Base-by-base conservation (phyloP, 2,113 vertebrate genomes). In the Pristiophorus japonicus region DNA sequence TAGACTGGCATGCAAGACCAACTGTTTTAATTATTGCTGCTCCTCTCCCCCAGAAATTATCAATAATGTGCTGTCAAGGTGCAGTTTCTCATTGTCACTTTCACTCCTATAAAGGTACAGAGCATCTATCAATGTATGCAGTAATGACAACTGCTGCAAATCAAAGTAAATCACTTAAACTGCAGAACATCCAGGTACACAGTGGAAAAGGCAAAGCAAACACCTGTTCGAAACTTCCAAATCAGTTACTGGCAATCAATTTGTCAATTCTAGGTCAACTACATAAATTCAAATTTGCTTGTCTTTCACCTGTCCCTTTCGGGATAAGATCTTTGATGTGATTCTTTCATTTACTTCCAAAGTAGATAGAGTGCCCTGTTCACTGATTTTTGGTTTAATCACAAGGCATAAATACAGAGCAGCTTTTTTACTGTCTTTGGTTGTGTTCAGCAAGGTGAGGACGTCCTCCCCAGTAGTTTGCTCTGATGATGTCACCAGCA, bases 1-100 rank as follows among this genome's bases (percentile, higher is more conserved):
- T 62, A 91, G 55, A 59, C 27, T 59, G 34, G 34, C 51, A n/a
- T 18, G 16, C 51, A 59, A 91, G 34, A 14, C 51, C 88, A n/a
- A 91, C 59, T 62, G 11, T 91, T 91, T 91, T 91, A 91, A 91
- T 91, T 63, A 91, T 91, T n/a, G 11, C 3, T 62, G 34, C 88
- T 91, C 55, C 34, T 38, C 30, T 59, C 88, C 88, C 51, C 51
- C 88, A 91, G 55, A n/a, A 91, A 91, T 91, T n/a, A 45, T 62
- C 55, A 91, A 34, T 91, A n/a, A 59, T 45, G 14, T 91, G 55
- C 27, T 62, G 14, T 91, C 16, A 62, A 51, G 14, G 59, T 91
- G 51, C 59, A 34, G n/a, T 62, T 65, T 92, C n/a, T 63, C 90
- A 92, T 92, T 92, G 34, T 92, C 55, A 63, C 90, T 63, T 62